Base-by-base conservation (phyloP, 2,113 vertebrate species). In the Colinus virginianus region DNA sequence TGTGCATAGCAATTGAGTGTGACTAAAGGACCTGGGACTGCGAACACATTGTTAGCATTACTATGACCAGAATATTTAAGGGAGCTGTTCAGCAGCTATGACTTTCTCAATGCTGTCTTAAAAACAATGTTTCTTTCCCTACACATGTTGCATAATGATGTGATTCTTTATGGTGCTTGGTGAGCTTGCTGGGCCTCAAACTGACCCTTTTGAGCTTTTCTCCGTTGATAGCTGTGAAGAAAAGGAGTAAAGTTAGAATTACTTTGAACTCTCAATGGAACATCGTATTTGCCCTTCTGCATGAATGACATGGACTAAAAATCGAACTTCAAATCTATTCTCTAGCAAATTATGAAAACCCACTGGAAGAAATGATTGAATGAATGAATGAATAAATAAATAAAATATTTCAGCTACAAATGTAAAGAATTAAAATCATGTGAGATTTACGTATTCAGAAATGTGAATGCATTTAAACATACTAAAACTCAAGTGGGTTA, bases 401-500 rank as follows among this genome's bases (percentile, higher is more conserved):
- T 81, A 71, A 88, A 94, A 93, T 75, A n/a, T n/a, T 18, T 68
- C 45, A 92, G 49, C 42, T 81, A 94, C 76, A 70, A 72, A 90
- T 83, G 81, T 56, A 64, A 90, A 69, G 76, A 88, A 32, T 88
- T 94, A 85, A 89, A 93, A 91, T 92, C 84, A 93, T 87, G 69
- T 90, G 90, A 95, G 82, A 90, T 30, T 79, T 92, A 78, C 8
- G 28, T 69, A 90, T 95, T 94, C 91, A 93, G 82, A 88, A 58
- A 45, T 79, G 66, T 20, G 11, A 91, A 45, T 58, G 51, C 78
- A 78, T 94, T 96, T 78, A 88, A 79, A 93, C 77, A 94, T 76
- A 84, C 93, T 95, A 88, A 94, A 93, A 75, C 81, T 82, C 66
- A 91, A 95, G 94, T 78, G 91, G 78, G 48, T 96, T 97, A 95